Evolutionary conservation across 2,113 vertebrate species (phyloP).

Genomic region (Bufo gargarizans): DNA sequence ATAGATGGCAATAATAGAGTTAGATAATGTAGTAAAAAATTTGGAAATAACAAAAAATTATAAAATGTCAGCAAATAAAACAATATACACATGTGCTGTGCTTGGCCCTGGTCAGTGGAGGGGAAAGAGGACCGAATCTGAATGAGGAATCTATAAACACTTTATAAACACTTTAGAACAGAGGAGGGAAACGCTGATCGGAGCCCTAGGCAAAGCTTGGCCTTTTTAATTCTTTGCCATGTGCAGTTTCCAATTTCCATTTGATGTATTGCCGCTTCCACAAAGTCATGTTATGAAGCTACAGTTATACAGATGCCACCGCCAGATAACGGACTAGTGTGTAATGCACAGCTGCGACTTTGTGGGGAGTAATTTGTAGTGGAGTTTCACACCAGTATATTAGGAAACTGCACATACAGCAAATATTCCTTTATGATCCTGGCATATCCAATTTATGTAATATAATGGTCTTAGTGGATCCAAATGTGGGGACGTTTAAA

Average conservation of each 20-base stretch:
- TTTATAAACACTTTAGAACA: conserved; percentile 27
- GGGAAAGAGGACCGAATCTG: not conserved
- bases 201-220: conserved; percentile 6
- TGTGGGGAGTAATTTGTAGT: not conserved
- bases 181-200: conserved; percentile 13
- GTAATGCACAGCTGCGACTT: not conserved
- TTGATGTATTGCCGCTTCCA: not conserved
- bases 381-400: not conserved
- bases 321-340: not conserved
- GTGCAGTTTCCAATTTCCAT: conserved; percentile 13
- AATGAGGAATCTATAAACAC: conserved; percentile 25
- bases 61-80: conserved; percentile 8
- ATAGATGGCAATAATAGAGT: not conserved
- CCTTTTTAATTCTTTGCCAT: not conserved
- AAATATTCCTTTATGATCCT: not conserved
- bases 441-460: no score
- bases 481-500: no score
- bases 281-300: not conserved
- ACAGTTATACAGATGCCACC: not conserved
- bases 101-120: not conserved
- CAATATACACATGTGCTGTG: not conserved
- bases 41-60: not conserved
- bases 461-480: no score
- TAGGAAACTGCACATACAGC: not conserved
- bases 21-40: not conserved